Evolutionary conservation across 2,888 invertebrate genomes (phyloP), one percentile per base, ranked within the genome.

Genomic region (Macaria liturata): DNA sequence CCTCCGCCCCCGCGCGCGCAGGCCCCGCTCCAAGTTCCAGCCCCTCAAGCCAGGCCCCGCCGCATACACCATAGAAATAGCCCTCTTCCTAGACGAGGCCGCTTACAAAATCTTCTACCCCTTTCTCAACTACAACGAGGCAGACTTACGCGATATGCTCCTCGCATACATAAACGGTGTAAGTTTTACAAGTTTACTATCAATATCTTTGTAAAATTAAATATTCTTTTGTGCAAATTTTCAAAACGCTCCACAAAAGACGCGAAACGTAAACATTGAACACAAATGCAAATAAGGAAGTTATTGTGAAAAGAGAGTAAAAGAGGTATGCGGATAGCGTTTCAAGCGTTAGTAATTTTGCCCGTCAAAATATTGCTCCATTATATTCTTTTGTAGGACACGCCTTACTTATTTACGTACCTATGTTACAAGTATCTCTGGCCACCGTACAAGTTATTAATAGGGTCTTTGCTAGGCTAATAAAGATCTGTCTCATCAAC

Each of bases 151-250:
- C 40, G 95, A 96, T 74, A 95, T 96, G 95, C 83, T 96, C n/a
- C 79, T 96, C 56, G 96, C 96, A 8, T 96, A 96, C 71, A 92
- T 96, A 68, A 96, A 96, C 79, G 95, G 95, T 68, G 95, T 95
- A 88, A 92, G 46, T 54, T 48, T 3, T 68, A 95, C 95, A 88
- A 92, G 46, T 54, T 48, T 42, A n/a, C 42, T 37, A 6, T 6
- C 34, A 7, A 7, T 7, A 37, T 7, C 7, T 37, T 4, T 4
- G 5, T 6, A 37, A 37, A 37, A 6, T 37, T 37, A 4, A 42
- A 42, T 8, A 42, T 44, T 43, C 9, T 50, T 20, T 34, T 34
- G 5, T 4, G 34, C 34, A 6, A 1, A 7, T 50, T 8, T 34
- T 43, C 9, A 34, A 20, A 42, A 44, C 5, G 4, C 34, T 34